phyloP scores from a whole-genome alignment of 2,888 invertebrate species.

The Lasioglossum oenotherae region DNA sequence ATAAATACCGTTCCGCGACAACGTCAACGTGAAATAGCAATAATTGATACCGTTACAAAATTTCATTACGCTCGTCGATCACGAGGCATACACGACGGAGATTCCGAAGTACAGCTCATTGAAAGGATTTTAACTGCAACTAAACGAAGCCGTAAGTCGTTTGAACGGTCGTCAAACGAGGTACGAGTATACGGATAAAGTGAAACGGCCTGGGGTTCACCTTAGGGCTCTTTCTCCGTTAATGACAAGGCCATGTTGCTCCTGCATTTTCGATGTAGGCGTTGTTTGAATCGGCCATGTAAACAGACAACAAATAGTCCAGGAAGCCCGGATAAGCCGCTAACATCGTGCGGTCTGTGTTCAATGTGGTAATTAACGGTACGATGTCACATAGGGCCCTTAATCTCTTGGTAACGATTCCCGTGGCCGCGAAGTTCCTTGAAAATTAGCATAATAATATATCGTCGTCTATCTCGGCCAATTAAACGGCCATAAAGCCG shows the following conservation, averaged over 20 bases:
- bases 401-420: constrained; percentile 72
- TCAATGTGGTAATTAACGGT: constrained; percentile 74
- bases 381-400: constrained; percentile 71
- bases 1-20: background rate
- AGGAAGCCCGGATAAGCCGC: constrained; percentile 67
- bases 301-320: constrained; percentile 62
- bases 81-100: background rate
- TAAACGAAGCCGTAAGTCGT: background rate
- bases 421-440: constrained; percentile 71
- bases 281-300: constrained; percentile 49
- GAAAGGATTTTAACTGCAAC: background rate
- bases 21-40: background rate
- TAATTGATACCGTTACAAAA: background rate
- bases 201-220: background rate
- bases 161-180: background rate
- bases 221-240: background rate
- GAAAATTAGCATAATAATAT: constrained; percentile 78
- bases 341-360: constrained; percentile 67
- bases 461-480: constrained; percentile 76
- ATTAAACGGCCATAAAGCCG: constrained; percentile 80
- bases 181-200: background rate
- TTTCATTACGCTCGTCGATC: background rate
- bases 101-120: background rate
- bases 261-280: constrained; percentile 31
- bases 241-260: constrained; percentile 25